Percentiles rank a stretch among this genome's conserved stretches.
Evolutionary conservation across 1,140 invertebrate genomes (phyloP).

Genomic region (Bombus confusus): DNA sequence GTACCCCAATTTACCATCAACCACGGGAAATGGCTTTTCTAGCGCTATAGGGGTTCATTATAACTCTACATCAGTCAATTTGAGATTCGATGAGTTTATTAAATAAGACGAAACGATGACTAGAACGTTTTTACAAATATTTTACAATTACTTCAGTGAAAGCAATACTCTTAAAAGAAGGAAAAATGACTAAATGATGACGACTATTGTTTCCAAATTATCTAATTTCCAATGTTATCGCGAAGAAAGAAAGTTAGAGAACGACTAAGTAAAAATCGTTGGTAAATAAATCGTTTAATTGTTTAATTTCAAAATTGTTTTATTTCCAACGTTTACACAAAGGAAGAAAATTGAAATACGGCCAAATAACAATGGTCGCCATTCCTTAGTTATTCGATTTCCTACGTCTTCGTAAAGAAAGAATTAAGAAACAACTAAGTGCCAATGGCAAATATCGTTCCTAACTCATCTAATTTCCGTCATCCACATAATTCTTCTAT

Average conservation of each 20-base stretch:
- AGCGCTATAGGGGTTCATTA: not conserved
- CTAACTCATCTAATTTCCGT: accelerated
- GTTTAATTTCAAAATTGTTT: too few relatives aligned
- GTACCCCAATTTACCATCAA: not conserved
- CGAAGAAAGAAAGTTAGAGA: not conserved
- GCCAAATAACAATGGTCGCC: not conserved
- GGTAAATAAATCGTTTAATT: too few relatives aligned
- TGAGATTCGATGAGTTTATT: not conserved
- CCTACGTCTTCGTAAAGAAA: accelerated
- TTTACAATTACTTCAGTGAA: not conserved
- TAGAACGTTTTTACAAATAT: accelerated
- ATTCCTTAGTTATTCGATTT: not conserved
- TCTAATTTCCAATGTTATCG: not conserved
- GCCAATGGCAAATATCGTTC: too few relatives aligned
- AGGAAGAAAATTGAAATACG: too few relatives aligned
- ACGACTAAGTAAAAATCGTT: not conserved
- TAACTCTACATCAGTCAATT: not conserved
- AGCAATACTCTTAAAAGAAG: not conserved
- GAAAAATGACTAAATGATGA: not conserved
- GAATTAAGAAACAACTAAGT: too few relatives aligned
- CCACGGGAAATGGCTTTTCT: not conserved
- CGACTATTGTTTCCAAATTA: not conserved
- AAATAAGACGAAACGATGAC: not conserved
- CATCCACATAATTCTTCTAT: too few relatives aligned
- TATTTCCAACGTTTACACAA: not conserved